Base-by-base conservation (phyloP, 1,140 invertebrate species). In the Cotesia glomerata region DNA sequence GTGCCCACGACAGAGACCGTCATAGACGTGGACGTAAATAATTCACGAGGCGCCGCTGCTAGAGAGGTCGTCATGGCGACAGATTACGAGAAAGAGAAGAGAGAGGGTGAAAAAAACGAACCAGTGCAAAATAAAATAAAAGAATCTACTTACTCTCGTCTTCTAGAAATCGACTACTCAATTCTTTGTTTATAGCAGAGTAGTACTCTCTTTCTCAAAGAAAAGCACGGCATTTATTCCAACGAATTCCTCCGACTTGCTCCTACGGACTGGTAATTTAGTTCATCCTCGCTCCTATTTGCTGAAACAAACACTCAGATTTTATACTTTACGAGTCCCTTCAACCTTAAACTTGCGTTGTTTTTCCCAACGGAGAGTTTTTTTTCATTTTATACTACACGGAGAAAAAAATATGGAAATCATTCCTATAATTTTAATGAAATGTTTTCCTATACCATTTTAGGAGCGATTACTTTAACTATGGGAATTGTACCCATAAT, bases 1-100 rank as follows among this genome's bases (percentile, higher is more conserved):
- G 59, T 59, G 72, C 73, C 52, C 75, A 66, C 72, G 78, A 78
- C 71, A 71, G 74, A 75, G 77, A 35, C 71, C 74, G 13, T 36
- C 58, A 59, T 49, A 78, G 71, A 80, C 74, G 73, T 71, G 70
- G 73, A 72, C 72, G 77, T 80, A 80, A 80, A 80, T 81, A 80
- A 80, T 81, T 80, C 77, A 80, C 69, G 71, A 78, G 76, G 78
- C 74, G 75, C 73, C 65, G 73, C 73, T 74, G 76, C 66, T 68
- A 75, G 77, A 70, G 69, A 65, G 74, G 80, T 79, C 73, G 59
- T 74, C 77, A 78, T 81, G 80, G 58, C 74, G 78, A 81, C 74
- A 80, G 78, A 81, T 81, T 81, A 81, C 77, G 73, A 65, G 35
- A 65, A 68, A 62, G 66, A 63, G 45, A 36, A 51, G 13, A 67